Percentiles rank a stretch among this genome's conserved stretches.
These are phyloP conservation scores for Cephalopholis sonnerati DNA, from an alignment of 2,113 vertebrate species.

Conservation along the genomic window DNA sequence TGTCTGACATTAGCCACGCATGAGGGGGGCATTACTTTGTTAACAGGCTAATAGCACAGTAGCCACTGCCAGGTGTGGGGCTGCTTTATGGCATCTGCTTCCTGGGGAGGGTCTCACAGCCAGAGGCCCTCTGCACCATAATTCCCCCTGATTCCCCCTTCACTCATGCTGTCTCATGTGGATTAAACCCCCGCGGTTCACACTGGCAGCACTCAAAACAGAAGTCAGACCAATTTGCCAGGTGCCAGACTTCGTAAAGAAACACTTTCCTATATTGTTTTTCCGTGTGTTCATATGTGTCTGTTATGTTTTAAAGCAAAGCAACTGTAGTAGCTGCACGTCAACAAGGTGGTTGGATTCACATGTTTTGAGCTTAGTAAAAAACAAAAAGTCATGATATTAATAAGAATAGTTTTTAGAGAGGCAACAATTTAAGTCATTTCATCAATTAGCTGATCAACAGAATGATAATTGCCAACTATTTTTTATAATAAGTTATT, in stretches of 20 bases:
- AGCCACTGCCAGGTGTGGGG: conserved; percentile 70
- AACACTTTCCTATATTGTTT: not conserved
- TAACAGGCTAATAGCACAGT: conserved; percentile 69
- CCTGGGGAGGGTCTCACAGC: conserved; percentile 16
- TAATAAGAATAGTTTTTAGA: not conserved
- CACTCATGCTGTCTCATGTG: not conserved
- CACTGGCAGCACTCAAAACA: conserved; percentile 16
- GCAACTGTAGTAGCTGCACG: not conserved
- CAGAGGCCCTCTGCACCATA: conserved; percentile 9
- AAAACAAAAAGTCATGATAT: not conserved
- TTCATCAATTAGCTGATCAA: not conserved
- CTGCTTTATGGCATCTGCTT: conserved; percentile 57
- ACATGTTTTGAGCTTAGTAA: not conserved
- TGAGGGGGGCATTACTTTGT: conserved; percentile 48
- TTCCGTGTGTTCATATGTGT: not conserved
- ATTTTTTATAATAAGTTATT: not conserved
- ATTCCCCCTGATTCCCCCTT: conserved; percentile 30
- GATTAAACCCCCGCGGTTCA: conserved; percentile 20
- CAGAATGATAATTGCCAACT: not conserved
- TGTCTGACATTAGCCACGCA: conserved; percentile 53
- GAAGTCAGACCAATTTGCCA: conserved; percentile 29
- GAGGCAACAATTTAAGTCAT: not conserved
- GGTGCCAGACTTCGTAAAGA: conserved; percentile 20
- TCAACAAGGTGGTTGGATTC: not conserved
- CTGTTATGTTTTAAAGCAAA: not conserved